Base-by-base conservation (phyloP, 2,888 invertebrate species). In the Erpobdella octoculata region DNA sequence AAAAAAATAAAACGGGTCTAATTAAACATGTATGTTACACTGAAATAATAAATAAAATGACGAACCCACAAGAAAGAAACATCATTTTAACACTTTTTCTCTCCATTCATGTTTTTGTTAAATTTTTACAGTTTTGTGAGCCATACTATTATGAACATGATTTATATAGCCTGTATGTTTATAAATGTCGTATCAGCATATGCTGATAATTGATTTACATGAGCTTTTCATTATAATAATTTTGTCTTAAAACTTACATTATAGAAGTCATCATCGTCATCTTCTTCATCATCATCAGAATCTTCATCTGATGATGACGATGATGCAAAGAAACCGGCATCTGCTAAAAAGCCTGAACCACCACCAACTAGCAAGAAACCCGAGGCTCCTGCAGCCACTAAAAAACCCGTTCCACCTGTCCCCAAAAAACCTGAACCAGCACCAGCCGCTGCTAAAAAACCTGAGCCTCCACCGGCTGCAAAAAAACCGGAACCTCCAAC, bases 221-320 rank as follows among this genome's bases (percentile, higher is more conserved):
- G 48, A 21, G 21, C 8, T 53, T 21, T 21, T 21, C 12, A 53
- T 5, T 53, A 3, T 25, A 53, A 1, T 53, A 53, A 25, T 53
- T 53, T 46, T 5, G 21, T 46, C 8, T 5, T n/a, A 53, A 41
- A 28, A 5, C 18, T n/a, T n/a, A n/a, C n/a, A n/a, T n/a, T n/a
- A n/a, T n/a, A n/a, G 28, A 53, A 53, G 53, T 25, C 21, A 53
- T n/a, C 53, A 53, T 53, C 53, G 21, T 53, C 53, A 53, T 53
- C 53, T 21, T 53, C 53, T 53, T 53, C 53, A 18, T 53, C 53
- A 25, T 53, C 53, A 18, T 53, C 53, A 25, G 53, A 53, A 28
- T 25, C 21, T 53, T 6, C 41, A 41, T 41, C 6, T 53, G 53
- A n/a, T 15, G 28, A 53, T 12, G 53, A 53, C 21, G n/a, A 53